Evolutionary conservation across 1,140 invertebrate genomes (phyloP), one percentile per base, ranked within the genome.

Genomic region (Eubasilissa regina): DNA sequence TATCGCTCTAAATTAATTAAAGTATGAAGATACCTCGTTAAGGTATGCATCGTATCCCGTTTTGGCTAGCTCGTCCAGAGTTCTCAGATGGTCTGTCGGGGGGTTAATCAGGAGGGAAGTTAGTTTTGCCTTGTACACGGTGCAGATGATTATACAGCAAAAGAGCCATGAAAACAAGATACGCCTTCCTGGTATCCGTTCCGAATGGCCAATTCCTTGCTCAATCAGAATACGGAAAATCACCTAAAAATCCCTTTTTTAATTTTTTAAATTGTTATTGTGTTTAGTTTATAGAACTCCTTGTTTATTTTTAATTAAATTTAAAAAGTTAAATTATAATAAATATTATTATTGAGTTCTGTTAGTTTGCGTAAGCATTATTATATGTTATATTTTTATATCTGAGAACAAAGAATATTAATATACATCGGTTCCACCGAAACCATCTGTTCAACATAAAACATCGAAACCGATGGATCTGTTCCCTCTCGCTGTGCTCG

Each of bases 61-160:
- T 6, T n/a, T 43, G 7, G 74, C 47, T 6, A 81, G 58, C 13
- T 81, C 15, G 7, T 56, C 19, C 11, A 81, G 35, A 44, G 19
- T 17, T 3, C 9, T 17, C 8, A 64, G 12, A 4, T 17, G 60
- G 12, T 35, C 35, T 21, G 7, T 12, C 19, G 70, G 66, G 9
- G 55, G 35, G 43, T 72, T 15, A 25, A 75, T 62, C 44, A 82
- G 12, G 12, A 82, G 9, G 4, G 77, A 56, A n/a, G 77, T 75
- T 12, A 82, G 56, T 70, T 82, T 82, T 0, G 68, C 81, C 74
- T 82, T 82, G 73, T 77, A 82, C 0, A 68, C 47, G 4, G 81
- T 79, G 35, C 74, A 77, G 44, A 82, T 82, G 19, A 82, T 82
- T 17, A 82, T 66, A 21, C 66, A 77, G 51, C 81, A 79, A 35